Base-by-base conservation (phyloP, 1,140 invertebrate genomes). In the Tetraneura akinire region DNA sequence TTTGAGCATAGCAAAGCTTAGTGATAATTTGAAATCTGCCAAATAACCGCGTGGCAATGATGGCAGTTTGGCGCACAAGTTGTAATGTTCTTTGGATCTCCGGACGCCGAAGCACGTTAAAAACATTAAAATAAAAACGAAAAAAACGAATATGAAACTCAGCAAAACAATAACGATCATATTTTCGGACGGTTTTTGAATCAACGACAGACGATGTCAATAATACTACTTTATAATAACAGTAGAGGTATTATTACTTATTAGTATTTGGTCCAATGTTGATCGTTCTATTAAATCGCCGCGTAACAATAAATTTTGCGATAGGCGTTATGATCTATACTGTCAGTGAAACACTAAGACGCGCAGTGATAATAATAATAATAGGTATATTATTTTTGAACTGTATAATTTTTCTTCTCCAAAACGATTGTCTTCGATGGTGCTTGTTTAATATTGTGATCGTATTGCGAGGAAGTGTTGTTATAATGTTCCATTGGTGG, bases 11-110 rank as follows among this genome's bases (percentile, higher is more conserved):
- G 74, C 57, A 23, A 26, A 37, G 2, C 18, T 5, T 10, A 26
- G 6, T 9, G 74, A 62, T 0, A 78, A 14, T 45, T 62, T 62
- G 2, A 78, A 57, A n/a, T 78, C 55, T 3, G 74, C 57, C 42
- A 78, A 45, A 1, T 18, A 78, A n/a, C 74, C 74, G 13, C 16
- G 55, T 8, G 55, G 55, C 23, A 78, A n/a, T 6, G 74, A 78
- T 42, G 74, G 74, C 21, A 78, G 42, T 78, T 78, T 78, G 16
- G 74, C 32, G 3, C 32, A 78, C 55, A 62, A 1, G 0, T 16
- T 55, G n/a, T 60, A 29, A 47, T 78, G 55, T 45, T 62, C 74
- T 3, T 13, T 21, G 11, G 74, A 13, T 62, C 29, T 60, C 21
- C 23, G 32, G 13, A 23, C n/a, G 23, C 55, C 23, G 14, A 60